phyloP scores from a whole-genome alignment of 2,888 invertebrate genomes.

The Parnassius apollo region DNA sequence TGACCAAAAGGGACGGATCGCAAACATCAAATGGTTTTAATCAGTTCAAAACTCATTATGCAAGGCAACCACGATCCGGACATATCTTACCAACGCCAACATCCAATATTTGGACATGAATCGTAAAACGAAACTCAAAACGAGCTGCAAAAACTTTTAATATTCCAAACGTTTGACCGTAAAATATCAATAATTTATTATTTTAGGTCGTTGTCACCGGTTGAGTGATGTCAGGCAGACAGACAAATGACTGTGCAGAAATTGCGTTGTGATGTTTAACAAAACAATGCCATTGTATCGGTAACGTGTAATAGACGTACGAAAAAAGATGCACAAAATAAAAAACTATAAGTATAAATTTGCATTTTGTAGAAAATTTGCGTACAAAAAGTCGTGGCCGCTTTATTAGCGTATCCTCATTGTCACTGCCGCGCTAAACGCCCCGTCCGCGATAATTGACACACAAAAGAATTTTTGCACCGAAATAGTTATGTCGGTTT shows the following conservation, averaged over 20 bases:
- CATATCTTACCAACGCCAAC: conserved; percentile 25
- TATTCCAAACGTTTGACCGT: conserved; percentile 41
- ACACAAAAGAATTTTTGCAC: conserved; percentile 47
- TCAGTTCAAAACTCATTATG: conserved; percentile 17
- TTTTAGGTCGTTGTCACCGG: conserved; percentile 70
- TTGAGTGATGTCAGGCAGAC: conserved; percentile 68
- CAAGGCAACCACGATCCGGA: conserved; percentile 28
- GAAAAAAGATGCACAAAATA: conserved; percentile 50
- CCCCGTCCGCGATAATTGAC: conserved; percentile 58
- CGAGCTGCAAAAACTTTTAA: conserved; percentile 36
- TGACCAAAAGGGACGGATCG: background rate
- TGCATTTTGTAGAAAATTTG: conserved; percentile 44
- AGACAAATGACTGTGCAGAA: conserved; percentile 59
- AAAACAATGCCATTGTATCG: conserved; percentile 60
- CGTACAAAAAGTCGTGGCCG: conserved; percentile 19
- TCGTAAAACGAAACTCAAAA: conserved; percentile 34
- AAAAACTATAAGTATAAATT: conserved; percentile 40
- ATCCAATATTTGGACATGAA: conserved; percentile 33
- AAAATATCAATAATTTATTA: conserved; percentile 66
- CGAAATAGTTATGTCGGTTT: conserved; percentile 26
- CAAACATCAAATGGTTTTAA: conserved; percentile 10
- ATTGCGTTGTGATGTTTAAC: conserved; percentile 35
- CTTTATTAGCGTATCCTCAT: conserved; percentile 68
- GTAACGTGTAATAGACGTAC: conserved; percentile 46
- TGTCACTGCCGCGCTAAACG: conserved; percentile 68